These are phyloP conservation scores for Clivina fossor DNA, from an alignment of 2,888 invertebrate species.

Conservation along the genomic window DNA sequence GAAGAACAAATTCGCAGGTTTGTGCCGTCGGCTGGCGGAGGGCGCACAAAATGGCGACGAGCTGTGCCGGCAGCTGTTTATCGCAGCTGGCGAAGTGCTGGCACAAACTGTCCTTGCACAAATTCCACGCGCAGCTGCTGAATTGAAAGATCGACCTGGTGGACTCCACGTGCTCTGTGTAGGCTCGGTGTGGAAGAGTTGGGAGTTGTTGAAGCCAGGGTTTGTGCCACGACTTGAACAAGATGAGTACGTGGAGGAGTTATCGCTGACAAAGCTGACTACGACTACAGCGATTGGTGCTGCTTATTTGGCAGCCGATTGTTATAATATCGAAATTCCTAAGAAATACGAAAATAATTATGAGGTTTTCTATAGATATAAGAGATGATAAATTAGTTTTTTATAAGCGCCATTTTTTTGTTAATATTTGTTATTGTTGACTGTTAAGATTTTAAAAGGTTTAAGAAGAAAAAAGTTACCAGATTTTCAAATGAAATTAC, in stretches of 20 bases:
- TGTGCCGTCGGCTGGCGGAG: slow-evolving; percentile 72
- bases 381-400: too few species aligned
- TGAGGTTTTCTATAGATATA: slow-evolving; percentile 65
- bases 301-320: slow-evolving; percentile 79
- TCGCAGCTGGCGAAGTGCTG: slow-evolving; percentile 65
- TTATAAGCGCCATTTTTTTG: too few species aligned
- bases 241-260: slow-evolving; percentile 55
- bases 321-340: slow-evolving; percentile 63
- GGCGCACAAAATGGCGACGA: slow-evolving; percentile 72
- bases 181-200: slow-evolving; percentile 95
- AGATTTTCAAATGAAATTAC: too few species aligned
- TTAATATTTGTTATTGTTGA: too few species aligned
- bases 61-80: slow-evolving; percentile 70
- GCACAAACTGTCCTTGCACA: slow-evolving; percentile 69
- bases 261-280: slow-evolving; percentile 69
- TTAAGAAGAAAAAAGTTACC: too few species aligned
- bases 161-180: slow-evolving; percentile 78
- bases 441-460: too few species aligned
- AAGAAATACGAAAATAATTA: slow-evolving; percentile 72
- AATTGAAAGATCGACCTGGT: slow-evolving; percentile 55
- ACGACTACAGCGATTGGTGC: slow-evolving; percentile 84
- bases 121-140: slow-evolving; percentile 62
- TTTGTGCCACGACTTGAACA: slow-evolving; percentile 60
- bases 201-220: slow-evolving; percentile 75
- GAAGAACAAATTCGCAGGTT: slow-evolving; percentile 74